Evolutionary conservation across 2,113 vertebrate genomes (phyloP).

Genomic region (Hippocampus comes): DNA sequence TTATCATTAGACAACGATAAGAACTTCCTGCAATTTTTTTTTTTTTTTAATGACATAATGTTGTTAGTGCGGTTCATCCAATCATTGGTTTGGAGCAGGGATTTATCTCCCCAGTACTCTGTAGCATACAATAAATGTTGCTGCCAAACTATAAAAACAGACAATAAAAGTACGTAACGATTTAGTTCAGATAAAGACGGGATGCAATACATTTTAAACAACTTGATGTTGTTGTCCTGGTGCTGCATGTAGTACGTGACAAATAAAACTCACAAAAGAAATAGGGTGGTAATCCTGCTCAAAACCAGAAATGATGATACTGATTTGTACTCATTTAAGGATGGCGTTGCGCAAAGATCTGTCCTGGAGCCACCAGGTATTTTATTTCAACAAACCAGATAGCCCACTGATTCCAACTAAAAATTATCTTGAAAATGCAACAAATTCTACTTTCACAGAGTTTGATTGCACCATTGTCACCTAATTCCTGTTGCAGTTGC

Average conservation of each 20-base stretch:
- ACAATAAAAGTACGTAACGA: background rate
- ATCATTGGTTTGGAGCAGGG: background rate
- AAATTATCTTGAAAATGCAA: too few relatives aligned
- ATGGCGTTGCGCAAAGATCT: background rate
- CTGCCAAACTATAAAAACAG: background rate
- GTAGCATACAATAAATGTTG: background rate
- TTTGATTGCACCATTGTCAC: too few relatives aligned
- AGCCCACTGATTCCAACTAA: too few relatives aligned
- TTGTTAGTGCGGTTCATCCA: background rate
- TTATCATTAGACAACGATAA: background rate
- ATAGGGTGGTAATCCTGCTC: too few relatives aligned
- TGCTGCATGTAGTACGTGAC: too few relatives aligned
- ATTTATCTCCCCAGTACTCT: background rate
- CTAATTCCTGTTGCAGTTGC: too few relatives aligned
- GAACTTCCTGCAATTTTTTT: background rate
- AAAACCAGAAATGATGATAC: background rate
- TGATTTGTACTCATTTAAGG: background rate
- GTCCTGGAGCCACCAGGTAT: background rate
- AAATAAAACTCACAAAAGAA: too few relatives aligned
- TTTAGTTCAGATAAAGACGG: background rate
- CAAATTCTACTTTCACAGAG: too few relatives aligned
- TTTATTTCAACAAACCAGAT: background rate
- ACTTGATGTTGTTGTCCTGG: too few relatives aligned
- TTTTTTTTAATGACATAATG: background rate
- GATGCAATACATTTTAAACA: background rate